These are phyloP conservation scores for Sebastes flavidus DNA, from an alignment of 2,797 vertebrate genomes.

Conservation along the genomic window DNA sequence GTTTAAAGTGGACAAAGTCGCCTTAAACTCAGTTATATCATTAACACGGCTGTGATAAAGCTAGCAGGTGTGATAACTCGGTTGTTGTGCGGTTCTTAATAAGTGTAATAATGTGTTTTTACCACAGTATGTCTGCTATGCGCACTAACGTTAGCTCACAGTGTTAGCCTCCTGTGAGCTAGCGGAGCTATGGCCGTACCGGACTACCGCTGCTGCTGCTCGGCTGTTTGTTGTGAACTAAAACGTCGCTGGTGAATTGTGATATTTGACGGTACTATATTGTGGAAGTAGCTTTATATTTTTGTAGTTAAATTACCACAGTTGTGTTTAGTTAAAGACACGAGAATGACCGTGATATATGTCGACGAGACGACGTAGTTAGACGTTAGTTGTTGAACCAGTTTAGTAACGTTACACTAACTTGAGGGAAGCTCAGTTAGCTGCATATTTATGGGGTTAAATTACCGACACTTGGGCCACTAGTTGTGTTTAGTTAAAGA, in stretches of 20 bases:
- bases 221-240: slow-evolving; percentile 6
- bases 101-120: slow-evolving; percentile 3
- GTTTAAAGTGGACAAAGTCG: slow-evolving; percentile 70
- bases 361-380: background rate
- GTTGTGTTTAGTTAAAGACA: background rate
- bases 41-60: accelerated
- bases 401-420: slow-evolving; percentile 39
- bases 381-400: slow-evolving; percentile 34
- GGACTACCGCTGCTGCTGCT: background rate
- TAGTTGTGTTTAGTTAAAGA: background rate
- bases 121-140: background rate
- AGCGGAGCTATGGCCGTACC: slow-evolving; percentile 23
- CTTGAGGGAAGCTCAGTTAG: slow-evolving; percentile 19
- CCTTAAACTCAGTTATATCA: slow-evolving; percentile 41
- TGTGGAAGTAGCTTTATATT: background rate
- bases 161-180: slow-evolving; percentile 56
- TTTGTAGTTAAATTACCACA: too few relatives aligned
- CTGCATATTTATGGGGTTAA: too few relatives aligned
- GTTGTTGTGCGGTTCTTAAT: background rate
- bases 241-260: background rate
- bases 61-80: accelerated
- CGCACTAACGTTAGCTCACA: slow-evolving; percentile 58
- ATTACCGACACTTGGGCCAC: accelerated
- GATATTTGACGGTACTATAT: background rate
- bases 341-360: background rate